phyloP scores from a whole-genome alignment of 2,888 invertebrate genomes.

The Nesidiocoris tenuis region DNA sequence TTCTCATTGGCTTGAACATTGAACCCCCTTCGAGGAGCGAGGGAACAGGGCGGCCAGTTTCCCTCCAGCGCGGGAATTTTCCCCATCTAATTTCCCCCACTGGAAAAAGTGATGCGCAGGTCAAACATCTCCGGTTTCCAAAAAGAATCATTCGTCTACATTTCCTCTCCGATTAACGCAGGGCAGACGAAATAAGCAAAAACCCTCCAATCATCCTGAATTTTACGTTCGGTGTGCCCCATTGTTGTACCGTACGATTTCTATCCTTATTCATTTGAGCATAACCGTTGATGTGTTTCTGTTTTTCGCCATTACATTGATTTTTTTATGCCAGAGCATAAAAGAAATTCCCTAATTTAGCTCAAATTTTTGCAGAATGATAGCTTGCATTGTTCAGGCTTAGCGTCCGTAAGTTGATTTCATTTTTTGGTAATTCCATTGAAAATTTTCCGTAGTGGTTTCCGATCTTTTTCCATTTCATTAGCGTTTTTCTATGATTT shows the following conservation, averaged over 20 bases:
- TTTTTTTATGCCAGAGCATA: constrained; percentile 23
- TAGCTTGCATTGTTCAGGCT: constrained; percentile 43
- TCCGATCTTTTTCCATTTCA: constrained; percentile 8
- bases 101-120: too few species aligned
- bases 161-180: too few species aligned
- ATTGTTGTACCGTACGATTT: background rate
- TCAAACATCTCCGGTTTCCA: too few species aligned
- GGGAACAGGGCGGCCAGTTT: too few species aligned
- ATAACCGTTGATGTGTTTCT: background rate
- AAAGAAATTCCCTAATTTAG: constrained; percentile 33
- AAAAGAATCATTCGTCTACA: too few species aligned
- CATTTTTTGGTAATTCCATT: constrained; percentile 18
- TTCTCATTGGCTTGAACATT: too few species aligned
- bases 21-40: too few species aligned
- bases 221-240: background rate
- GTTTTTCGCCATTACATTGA: constrained; percentile 14
- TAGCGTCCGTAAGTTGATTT: constrained; percentile 42
- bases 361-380: constrained; percentile 40
- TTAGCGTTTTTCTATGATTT: background rate
- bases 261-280: background rate
- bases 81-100: too few species aligned
- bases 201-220: background rate
- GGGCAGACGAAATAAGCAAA: background rate
- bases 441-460: constrained; percentile 33
- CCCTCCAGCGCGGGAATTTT: too few species aligned